A percentile compares a stretch with the other conserved stretches of the same genome.
These are phyloP conservation scores for Crypturellus undulatus DNA, from an alignment of 2,113 vertebrate species.

Conservation along the genomic window DNA sequence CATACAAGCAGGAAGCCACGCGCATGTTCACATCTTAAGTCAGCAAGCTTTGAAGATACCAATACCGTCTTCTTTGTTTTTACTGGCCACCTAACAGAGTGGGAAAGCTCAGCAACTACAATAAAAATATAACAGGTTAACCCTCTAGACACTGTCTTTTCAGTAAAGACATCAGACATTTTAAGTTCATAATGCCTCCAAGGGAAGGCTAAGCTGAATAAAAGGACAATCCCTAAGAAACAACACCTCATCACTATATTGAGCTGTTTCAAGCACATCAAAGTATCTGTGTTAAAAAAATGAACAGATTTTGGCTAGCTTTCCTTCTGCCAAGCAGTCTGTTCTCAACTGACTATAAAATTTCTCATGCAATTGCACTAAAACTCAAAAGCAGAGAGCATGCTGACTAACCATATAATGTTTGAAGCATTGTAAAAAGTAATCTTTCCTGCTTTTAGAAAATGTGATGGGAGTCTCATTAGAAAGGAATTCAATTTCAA, in stretches of 20 bases:
- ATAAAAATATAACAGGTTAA: background rate
- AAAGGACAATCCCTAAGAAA: background rate
- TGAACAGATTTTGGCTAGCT: background rate
- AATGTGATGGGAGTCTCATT: slow-evolving; percentile 29
- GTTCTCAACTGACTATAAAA: slow-evolving; percentile 10
- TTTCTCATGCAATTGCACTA: background rate
- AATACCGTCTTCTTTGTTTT: background rate
- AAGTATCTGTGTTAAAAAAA: background rate
- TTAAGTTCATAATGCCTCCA: background rate
- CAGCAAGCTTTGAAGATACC: background rate
- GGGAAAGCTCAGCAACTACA: background rate
- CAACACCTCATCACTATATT: background rate
- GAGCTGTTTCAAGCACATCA: background rate
- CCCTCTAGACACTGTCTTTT: background rate
- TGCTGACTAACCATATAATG: background rate
- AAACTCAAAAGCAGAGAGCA: slow-evolving; percentile 39
- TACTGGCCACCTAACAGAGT: background rate
- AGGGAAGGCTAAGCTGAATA: background rate
- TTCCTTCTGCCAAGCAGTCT: slow-evolving; percentile 42
- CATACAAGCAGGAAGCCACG: background rate
- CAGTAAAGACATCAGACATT: background rate
- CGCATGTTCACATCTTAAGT: accelerated
- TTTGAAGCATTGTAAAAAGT: background rate
- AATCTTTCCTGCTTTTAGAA: slow-evolving; percentile 28
- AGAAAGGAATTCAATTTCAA: slow-evolving; percentile 40